Base-by-base conservation (phyloP, 2,888 invertebrate genomes). In the Cepaea hortensis region DNA sequence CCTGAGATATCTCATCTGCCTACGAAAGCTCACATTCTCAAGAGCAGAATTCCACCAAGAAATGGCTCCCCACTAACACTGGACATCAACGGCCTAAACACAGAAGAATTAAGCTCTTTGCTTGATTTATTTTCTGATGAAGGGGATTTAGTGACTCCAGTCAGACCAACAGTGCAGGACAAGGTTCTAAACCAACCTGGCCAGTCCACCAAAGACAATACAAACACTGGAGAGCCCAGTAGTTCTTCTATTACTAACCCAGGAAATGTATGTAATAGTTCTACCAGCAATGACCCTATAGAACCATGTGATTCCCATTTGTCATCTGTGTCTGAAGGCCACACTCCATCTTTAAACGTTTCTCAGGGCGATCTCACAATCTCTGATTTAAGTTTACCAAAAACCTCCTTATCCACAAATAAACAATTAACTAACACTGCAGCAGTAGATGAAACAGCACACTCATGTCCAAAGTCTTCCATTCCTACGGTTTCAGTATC, bases 101-200 rank as follows among this genome's bases (percentile, higher is more conserved):
- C 35, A 9, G 65, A 80, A 46, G 80, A 80, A 15, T 62, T 80
- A 35, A 80, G 20, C 65, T 62, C 23, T 62, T 20, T 80, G 5
- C 48, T 65, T 62, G 65, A 80, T 65, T 65, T 80, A 5, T 48
- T 80, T 80, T 46, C 65, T 46, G 65, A 62, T 65, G 62, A 23
- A 62, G 65, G 35, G 3, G 48, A 80, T n/a, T 18, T 55, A 75
- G 75, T 50, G n/a, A 13, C 73, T 23, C 0, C 23, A 55, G 3
- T 55, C 11, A 55, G 55, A 9, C 9, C 55, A n/a, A 50, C 48
- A 18, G n/a, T 1, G 20, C 9, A 9, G 35, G 61, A 13, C 61
- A 77, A 61, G n/a, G 50, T 3, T 48, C 7, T 55, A n/a, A 77
- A 77, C n/a, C 55, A 77, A 77, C 9, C 77, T 55, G 77, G n/a